Conservation (phyloP, 2,113 vertebrate genomes). For the Macrotus californicus region DNA sequence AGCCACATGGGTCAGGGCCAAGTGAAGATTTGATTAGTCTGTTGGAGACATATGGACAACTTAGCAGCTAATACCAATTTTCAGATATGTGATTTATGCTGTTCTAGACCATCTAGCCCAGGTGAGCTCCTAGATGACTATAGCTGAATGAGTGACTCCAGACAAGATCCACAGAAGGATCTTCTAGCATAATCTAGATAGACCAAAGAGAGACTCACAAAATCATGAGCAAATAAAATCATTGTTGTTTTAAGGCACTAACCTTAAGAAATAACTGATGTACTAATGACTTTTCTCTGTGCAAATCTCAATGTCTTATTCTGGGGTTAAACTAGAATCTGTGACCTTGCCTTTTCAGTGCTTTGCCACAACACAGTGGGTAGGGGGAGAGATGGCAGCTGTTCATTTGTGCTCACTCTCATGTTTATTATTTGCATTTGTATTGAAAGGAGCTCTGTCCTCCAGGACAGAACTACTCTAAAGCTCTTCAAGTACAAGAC, state of each 20-base stretch:
- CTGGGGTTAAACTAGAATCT: neutral
- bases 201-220: neutral
- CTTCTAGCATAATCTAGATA: neutral
- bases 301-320: neutral
- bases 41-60: neutral
- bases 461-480: neutral
- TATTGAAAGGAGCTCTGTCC: slow-evolving; percentile 31
- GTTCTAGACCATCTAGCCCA: neutral
- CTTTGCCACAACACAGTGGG: neutral
- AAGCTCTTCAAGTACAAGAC: neutral
- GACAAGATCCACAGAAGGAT: neutral
- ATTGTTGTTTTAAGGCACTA: neutral
- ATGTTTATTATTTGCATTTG: slow-evolving; percentile 13
- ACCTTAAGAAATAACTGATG: neutral
- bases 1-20: neutral
- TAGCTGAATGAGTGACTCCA: neutral
- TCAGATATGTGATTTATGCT: neutral
- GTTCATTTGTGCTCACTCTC: neutral
- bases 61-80: neutral
- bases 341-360: neutral
- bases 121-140: neutral
- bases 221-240: neutral
- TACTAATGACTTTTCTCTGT: neutral
- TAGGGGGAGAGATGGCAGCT: neutral
- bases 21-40: neutral